Evolutionary conservation across 2,888 invertebrate species (phyloP), one percentile per base, ranked within the genome.

Genomic region (Trichogramma dendrolimi): DNA sequence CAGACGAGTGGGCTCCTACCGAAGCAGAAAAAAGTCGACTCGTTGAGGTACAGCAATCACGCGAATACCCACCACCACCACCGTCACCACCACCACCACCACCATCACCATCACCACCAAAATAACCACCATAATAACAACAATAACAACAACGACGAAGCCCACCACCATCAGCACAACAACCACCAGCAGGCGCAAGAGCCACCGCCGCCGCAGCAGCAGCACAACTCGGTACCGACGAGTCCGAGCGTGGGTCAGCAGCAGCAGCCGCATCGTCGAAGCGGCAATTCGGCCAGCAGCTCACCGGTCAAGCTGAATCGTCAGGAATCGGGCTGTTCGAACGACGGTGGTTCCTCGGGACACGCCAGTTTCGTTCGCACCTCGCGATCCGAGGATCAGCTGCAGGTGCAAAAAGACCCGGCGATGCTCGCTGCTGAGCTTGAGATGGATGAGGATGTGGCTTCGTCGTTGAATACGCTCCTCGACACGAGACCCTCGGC

Each of bases 381-480:
- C 42, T 94, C 94, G 72, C 87, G 92, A 73, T 94, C 93, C 8
- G 96, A 96, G 81, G 94, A 95, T 81, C 94, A 94, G 77, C 81
- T 96, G 67, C 92, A 93, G 81, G 85, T 87, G 73, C 87, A 90
- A 83, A 88, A 89, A 80, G 88, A 89, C 76, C 86, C 86, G 50
- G 86, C 86, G 43, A 86, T 93, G 80, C 91, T 91, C 74, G 88
- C 92, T 66, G 92, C 94, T 68, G 91, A 91, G 69, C 92, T 93
- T 73, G 94, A 95, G 73, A 90, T 94, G 77, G 95, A 94, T 78
- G 95, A 95, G 79, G 93, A 94, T 79, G 89, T 94, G 75, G 94
- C 94, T 75, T 94, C 94, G 78, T 95, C 95, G 67, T 83, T 96
- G 66, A 94, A 96, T 81, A 94, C 94, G 65, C 82, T 95, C 64